Base-by-base conservation (phyloP, 2,797 vertebrate species). In the Zenarchopterus dispar region DNA sequence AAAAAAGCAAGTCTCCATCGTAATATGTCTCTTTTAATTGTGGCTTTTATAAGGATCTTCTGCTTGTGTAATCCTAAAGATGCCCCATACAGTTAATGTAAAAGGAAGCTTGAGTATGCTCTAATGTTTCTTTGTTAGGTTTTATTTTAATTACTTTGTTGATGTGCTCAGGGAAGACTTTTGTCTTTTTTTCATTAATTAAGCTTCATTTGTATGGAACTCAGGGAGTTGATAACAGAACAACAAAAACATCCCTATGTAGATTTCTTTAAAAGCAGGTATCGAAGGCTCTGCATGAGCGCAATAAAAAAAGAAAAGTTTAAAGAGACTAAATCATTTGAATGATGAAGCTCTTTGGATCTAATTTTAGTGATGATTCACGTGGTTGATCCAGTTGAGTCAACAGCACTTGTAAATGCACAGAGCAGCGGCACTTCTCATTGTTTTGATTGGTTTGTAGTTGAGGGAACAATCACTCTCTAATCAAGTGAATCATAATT, bases 401-500 rank as follows among this genome's bases (percentile, higher is more conserved):
- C 57, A 66, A 51, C 52, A 76, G 60, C 59, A 57, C 66, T 69
- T 61, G 31, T 16, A 59, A 53, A 62, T 62, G 42, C 15, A 46
- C 41, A 67, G 47, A 28, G 63, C 26, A 66, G 55, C 3, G 4
- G 10, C 55, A 61, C 53, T 65, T 70, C 5, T 58, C 44, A 64
- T 76, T 65, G 60, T 71, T 73, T 67, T 67, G 53, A 74, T 69
- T 75, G 56, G 53, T 61, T 71, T 53, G 46, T 63, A 53, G 56
- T 62, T 45, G 43, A 45, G 49, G 23, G 17, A 82, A 82, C 62
- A 82, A 74, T 81, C 57, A 54, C 43, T 53, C 22, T 61, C 28
- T 73, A 62, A 80, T 82, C 46, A 76, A 74, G 60, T 70, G 72
- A 70, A 76, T 78, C 75, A 58, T 59, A 70, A 77, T 80, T 68